These are phyloP conservation scores for Scalopus aquaticus DNA, from an alignment of 2,113 vertebrate genomes.

Conservation along the genomic window DNA sequence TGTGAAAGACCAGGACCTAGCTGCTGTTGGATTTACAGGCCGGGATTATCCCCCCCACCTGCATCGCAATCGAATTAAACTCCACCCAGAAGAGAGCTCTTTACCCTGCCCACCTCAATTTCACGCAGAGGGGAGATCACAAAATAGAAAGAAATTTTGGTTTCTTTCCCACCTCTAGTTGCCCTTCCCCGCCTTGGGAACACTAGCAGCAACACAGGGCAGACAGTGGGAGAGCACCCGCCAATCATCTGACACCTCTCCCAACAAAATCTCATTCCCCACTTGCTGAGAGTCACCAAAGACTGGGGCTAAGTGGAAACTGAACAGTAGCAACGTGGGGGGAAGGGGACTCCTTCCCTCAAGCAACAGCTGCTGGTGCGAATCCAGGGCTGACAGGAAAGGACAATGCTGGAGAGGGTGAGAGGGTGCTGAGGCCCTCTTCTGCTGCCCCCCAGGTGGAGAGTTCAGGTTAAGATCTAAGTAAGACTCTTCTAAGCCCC, in stretches of 20 bases:
- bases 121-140: not conserved
- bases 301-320: not conserved
- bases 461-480: not conserved
- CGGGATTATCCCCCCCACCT: not conserved
- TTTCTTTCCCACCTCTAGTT: not conserved
- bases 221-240: not conserved
- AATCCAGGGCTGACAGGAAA: not conserved
- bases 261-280: not conserved
- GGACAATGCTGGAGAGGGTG: not conserved
- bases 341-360: not conserved
- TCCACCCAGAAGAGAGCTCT: not conserved
- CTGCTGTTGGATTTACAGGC: not conserved
- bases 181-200: not conserved
- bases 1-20: not conserved
- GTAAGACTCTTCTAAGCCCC: not conserved
- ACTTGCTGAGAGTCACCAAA: not conserved
- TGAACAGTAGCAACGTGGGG: not conserved
- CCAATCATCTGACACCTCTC: not conserved
- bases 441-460: not conserved
- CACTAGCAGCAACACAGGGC: no score
- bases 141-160: not conserved
- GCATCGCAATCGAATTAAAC: not conserved
- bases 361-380: not conserved
- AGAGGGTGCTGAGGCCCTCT: not conserved
- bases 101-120: not conserved